Evolutionary conservation across 1,140 invertebrate genomes (phyloP).

Genomic region (Drosophila repletoides): DNA sequence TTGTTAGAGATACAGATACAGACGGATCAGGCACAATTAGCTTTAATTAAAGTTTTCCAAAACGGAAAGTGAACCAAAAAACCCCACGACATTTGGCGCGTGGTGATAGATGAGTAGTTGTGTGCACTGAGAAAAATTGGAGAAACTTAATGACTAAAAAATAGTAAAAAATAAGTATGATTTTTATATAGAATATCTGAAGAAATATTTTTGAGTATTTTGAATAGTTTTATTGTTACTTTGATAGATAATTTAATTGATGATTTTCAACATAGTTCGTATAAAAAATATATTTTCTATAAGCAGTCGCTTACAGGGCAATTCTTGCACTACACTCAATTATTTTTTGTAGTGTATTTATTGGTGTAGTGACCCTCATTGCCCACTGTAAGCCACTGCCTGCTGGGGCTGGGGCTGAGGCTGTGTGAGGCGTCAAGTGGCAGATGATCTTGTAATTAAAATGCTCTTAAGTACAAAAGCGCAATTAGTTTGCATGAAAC

Average conservation of each 20-base stretch:
- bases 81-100: constrained; percentile 67
- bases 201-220: no score
- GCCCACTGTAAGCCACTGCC: no score
- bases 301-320: no score
- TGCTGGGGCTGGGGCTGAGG: neutral
- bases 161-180: no score
- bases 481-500: constrained; percentile 80
- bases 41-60: constrained; percentile 74
- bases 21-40: constrained; percentile 63
- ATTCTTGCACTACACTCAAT: neutral
- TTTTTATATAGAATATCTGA: no score
- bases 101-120: constrained; percentile 57
- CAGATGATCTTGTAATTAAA: constrained; percentile 67
- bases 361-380: constrained; percentile 64
- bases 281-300: no score
- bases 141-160: neutral
- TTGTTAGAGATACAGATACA: constrained; percentile 6
- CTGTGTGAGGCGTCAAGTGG: constrained; percentile 42
- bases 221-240: no score
- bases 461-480: constrained; percentile 69
- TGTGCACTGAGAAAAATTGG: constrained; percentile 28
- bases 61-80: constrained; percentile 69
- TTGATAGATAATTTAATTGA: no score
- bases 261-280: no score
- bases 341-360: constrained; percentile 22